Conservation (phyloP, 1,140 invertebrate genomes). For the Lepidurus apus region DNA sequence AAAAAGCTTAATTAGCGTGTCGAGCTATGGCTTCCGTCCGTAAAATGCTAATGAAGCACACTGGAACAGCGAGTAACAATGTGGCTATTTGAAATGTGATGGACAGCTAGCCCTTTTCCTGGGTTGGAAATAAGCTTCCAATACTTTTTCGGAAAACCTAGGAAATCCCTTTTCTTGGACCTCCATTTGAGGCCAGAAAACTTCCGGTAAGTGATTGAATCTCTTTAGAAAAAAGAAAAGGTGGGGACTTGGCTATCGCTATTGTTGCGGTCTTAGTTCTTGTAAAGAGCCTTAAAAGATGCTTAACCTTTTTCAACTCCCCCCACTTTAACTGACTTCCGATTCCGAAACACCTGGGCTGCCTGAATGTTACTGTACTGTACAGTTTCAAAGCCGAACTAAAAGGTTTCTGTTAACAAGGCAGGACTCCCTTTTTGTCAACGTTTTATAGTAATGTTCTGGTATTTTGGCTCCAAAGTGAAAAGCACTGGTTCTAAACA, state of each 20-base stretch:
- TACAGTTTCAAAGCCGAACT: no score
- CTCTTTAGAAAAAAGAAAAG: background rate
- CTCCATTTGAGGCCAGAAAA: background rate
- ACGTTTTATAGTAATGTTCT: no score
- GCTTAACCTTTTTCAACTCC: background rate
- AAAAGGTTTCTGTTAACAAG: no score
- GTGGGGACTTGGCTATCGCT: background rate
- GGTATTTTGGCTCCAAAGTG: no score
- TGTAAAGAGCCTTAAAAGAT: background rate
- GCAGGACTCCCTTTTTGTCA: no score
- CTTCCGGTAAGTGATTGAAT: background rate
- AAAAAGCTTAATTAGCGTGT: constrained; percentile 4
- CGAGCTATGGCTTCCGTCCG: constrained; percentile 20
- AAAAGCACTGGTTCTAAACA: no score
- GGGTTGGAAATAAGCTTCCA: background rate
- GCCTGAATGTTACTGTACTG: background rate
- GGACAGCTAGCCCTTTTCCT: background rate
- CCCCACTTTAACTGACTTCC: background rate
- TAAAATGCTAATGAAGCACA: background rate
- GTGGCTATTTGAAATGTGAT: background rate
- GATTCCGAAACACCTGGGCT: background rate
- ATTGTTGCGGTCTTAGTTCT: background rate
- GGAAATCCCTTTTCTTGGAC: background rate
- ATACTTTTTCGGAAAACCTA: background rate
- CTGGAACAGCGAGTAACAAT: background rate